Conservation (phyloP, 2,113 vertebrate genomes). For the Corythornis vintsioides region DNA sequence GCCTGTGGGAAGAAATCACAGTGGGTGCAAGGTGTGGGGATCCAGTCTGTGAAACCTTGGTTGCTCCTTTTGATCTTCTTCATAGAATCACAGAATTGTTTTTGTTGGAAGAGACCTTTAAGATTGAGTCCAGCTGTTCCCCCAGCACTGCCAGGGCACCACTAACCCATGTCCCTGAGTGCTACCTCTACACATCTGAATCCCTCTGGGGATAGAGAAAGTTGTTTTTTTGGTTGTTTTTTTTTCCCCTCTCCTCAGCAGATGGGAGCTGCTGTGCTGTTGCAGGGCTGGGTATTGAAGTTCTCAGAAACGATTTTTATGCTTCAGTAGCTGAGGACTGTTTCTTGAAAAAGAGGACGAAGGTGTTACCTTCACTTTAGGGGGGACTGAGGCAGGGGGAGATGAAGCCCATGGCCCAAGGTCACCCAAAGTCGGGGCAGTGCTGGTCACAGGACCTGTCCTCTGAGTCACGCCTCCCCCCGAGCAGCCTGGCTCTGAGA, state of each 20-base stretch:
- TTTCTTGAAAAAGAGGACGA: not conserved
- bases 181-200: not conserved
- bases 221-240: not conserved
- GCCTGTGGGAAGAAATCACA: not conserved
- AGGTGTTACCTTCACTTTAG: not conserved
- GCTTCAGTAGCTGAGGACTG: not conserved
- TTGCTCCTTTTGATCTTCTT: not conserved
- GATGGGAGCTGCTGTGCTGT: not conserved
- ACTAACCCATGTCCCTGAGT: not conserved
- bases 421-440: not conserved
- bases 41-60: not conserved
- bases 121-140: not conserved
- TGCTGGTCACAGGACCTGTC: rapidly evolving
- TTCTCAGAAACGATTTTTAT: not conserved
- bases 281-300: not conserved
- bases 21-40: not conserved
- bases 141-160: not conserved
- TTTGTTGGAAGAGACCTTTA: not conserved
- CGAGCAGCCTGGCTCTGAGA: not conserved
- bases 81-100: not conserved
- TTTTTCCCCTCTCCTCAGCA: not conserved
- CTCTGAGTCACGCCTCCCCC: not conserved
- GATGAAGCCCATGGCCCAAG: not conserved
- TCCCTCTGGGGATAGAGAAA: not conserved
- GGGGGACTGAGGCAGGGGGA: not conserved